These are phyloP conservation scores for Motacilla alba DNA, from an alignment of 2,113 vertebrate genomes.

Conservation along the genomic window DNA sequence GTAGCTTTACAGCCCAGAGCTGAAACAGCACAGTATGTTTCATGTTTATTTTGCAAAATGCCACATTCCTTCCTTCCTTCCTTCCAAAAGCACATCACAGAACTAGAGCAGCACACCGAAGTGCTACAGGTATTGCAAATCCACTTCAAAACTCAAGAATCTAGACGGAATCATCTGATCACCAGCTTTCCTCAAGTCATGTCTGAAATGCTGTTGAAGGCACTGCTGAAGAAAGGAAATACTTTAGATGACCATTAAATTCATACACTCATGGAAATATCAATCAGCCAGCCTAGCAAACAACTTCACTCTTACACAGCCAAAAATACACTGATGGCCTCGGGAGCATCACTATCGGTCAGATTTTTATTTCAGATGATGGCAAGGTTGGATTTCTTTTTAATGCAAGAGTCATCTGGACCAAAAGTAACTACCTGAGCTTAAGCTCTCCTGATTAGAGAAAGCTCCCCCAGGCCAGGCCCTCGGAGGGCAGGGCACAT, in stretches of 20 bases:
- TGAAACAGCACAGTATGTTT: background rate
- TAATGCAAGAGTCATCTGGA: background rate
- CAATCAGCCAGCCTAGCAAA: background rate
- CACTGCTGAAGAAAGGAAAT: background rate
- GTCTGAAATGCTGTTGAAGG: background rate
- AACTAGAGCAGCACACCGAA: background rate
- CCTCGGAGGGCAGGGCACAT: background rate
- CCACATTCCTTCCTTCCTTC: background rate
- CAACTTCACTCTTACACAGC: background rate
- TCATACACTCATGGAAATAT: background rate
- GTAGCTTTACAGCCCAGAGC: background rate
- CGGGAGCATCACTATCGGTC: background rate
- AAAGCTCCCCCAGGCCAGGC: background rate
- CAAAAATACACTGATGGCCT: background rate
- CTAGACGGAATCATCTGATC: background rate
- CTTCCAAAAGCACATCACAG: background rate
- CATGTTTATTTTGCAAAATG: background rate
- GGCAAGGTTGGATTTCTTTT: background rate
- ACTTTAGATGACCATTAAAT: background rate
- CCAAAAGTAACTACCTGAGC: background rate
- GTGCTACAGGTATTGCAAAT: background rate
- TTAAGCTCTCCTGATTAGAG: background rate
- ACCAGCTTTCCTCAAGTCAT: background rate
- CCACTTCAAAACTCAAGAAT: background rate
- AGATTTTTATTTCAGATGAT: background rate